These are phyloP conservation scores for Therioaphis trifolii DNA, from an alignment of 2,888 invertebrate genomes.

Conservation along the genomic window DNA sequence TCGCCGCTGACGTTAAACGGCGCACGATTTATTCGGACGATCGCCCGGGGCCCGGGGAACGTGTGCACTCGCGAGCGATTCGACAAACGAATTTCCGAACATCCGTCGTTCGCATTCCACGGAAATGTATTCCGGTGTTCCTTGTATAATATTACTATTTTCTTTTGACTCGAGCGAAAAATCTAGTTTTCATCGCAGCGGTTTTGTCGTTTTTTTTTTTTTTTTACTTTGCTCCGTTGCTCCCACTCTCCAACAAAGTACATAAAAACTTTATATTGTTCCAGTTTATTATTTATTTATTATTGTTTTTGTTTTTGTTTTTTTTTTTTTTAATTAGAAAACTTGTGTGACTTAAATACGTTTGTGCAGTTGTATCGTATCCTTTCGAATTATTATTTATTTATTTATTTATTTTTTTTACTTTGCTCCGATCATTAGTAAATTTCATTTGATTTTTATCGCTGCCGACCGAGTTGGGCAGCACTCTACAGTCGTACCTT, in stretches of 20 bases:
- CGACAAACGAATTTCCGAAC: neutral
- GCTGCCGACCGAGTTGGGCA: too few species aligned
- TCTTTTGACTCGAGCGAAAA: neutral
- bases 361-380: neutral
- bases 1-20: too few species aligned
- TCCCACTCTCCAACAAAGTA: neutral
- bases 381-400: neutral
- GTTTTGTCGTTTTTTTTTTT: conserved; percentile 6
- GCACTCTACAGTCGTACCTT: neutral
- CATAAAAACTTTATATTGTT: conserved; percentile 47
- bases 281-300: conserved; percentile 49
- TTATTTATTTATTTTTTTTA: too few species aligned
- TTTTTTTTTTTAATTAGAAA: conserved; percentile 42
- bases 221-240: neutral
- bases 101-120: neutral
- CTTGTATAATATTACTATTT: too few species aligned
- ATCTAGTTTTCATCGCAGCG: conserved; percentile 2
- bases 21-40: neutral
- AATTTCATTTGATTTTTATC: neutral
- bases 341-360: conserved; percentile 35
- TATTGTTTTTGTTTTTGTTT: neutral
- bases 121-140: conserved; percentile 5
- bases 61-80: neutral
- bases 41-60: neutral
- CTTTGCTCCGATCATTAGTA: neutral